Evolutionary conservation across 2,113 vertebrate genomes (phyloP), one percentile per base, ranked within the genome.

Genomic region (Psittacula cyanocephala): DNA sequence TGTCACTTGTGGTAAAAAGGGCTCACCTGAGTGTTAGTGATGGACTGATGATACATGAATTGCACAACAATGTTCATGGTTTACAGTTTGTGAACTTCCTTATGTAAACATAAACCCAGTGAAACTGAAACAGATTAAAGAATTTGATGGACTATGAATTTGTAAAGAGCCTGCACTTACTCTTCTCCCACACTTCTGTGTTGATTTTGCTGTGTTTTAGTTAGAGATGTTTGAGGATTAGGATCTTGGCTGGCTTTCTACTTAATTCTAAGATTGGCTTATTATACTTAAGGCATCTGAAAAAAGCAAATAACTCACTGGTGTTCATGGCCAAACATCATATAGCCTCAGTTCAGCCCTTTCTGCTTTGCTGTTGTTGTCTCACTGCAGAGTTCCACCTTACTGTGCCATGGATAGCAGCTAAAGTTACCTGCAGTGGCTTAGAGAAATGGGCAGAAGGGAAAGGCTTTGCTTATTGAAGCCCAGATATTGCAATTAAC

Each of bases 171-270:
- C 4, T 53, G 62, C 52, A 25, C 18, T 31, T 71, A 35, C 24
- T 65, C 67, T 39, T 93, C 43, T 76, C 23, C n/a, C 33, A 49
- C 46, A 50, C 7, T 71, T 79, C n/a, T 79, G 3, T 88, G 43
- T 43, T 68, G 57, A 72, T 76, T 65, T 85, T 76, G 8, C 62
- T 79, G 46, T 78, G 43, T 10, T 85, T 79, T 37, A 37, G 31
- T 85, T 71, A 16, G 70, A 70, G 43, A 39, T 90, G 29, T 43
- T 88, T 79, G 63, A 85, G 52, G 49, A 88, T 49, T 85, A 79
- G 22, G 47, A 35, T 27, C 24, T 79, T 87, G 75, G 47, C 7
- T 7, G 43, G 10, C 27, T 71, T 70, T 83, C 23, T 63, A 52
- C 63, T 41, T 76, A 18, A 35, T 67, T 87, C 37, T 63, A 75